Conservation (phyloP, 2,888 invertebrate species). For the Amitus sp. region DNA sequence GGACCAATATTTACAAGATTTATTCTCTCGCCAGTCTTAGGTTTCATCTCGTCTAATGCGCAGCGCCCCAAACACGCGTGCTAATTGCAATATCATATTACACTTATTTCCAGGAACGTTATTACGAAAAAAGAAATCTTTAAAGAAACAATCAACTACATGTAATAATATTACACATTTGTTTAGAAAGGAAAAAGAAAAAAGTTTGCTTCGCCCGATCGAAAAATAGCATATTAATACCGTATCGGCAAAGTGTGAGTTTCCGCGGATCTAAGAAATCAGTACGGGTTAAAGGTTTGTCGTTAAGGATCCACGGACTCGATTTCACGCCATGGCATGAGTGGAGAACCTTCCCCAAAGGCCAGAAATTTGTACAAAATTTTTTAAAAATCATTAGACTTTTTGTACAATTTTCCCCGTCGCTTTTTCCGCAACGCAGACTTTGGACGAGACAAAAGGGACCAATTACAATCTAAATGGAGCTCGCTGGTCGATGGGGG, state of each 20-base stretch:
- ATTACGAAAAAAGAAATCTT: slow-evolving; percentile 50
- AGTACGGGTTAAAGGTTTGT: slow-evolving; percentile 48
- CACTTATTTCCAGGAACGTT: too few species aligned
- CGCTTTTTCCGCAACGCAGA: too few species aligned
- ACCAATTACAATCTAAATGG: slow-evolving; percentile 64
- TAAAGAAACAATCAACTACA: slow-evolving; percentile 44
- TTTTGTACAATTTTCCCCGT: too few species aligned
- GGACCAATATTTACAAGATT: slow-evolving; percentile 56
- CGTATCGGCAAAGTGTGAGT: slow-evolving; percentile 45
- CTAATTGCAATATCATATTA: too few species aligned
- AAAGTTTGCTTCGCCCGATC: slow-evolving; percentile 47
- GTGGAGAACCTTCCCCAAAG: too few species aligned
- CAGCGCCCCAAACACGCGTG: too few species aligned
- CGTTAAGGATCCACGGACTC: slow-evolving; percentile 40
- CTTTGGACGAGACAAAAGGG: too few species aligned
- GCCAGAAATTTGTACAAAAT: too few species aligned
- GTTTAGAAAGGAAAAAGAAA: slow-evolving; percentile 41
- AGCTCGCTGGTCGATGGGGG: slow-evolving; percentile 64
- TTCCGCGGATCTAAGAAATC: slow-evolving; percentile 41
- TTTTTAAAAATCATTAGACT: too few species aligned
- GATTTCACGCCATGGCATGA: too few species aligned
- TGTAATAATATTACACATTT: slow-evolving; percentile 48
- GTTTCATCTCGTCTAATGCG: too few species aligned
- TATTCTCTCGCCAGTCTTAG: slow-evolving; percentile 43
- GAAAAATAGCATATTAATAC: slow-evolving; percentile 49